Evolutionary conservation across 2,113 vertebrate genomes (phyloP), one percentile per base, ranked within the genome.

Genomic region (Anseranas semipalmata): DNA sequence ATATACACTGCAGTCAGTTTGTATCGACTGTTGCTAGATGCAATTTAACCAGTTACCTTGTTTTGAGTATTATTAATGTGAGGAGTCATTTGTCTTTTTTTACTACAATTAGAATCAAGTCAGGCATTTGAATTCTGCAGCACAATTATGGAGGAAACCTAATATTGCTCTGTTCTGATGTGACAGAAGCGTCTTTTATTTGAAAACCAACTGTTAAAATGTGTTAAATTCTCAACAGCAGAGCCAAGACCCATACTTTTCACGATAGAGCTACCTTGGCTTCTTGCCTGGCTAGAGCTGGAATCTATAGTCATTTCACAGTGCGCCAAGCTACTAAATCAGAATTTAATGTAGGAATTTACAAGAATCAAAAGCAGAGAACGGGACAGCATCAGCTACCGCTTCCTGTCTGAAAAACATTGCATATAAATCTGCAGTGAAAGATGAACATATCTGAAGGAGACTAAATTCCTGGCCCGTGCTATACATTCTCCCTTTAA

Each of bases 241-340:
- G 67, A 85, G 63, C 85, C 82, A 80, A 89, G 43, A 53, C 41
- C 41, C 87, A 52, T 86, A 48, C 82, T 50, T 92, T 62, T 96
- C 37, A 63, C 78, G 37, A 10, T 37, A 39, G 19, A 58, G 91
- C 46, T 85, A 21, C 43, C 68, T 86, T 95, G 91, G 77, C 78
- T 96, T 58, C 60, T 86, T 92, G 88, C 85, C 95, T 90, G 83
- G 46, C 68, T 67, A 7, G 39, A 88, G 28, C 50, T 91, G 82
- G 55, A 86, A 89, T 94, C 88, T 88, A 7, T n/a, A 77, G 52
- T 77, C 19, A 45, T 94, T 96, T 95, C 85, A 88, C 68, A 90
- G 72, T 30, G 37, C 0, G 3, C 67, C 71, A 63, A 81, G 60
- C 68, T 81, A 43, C 82, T 93, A 81, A 88, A 94, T 80, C 56